Evolutionary conservation across 92 coral and sea anemone genomes (phyloP).

Genomic region (Epizoanthus illoricatus): DNA sequence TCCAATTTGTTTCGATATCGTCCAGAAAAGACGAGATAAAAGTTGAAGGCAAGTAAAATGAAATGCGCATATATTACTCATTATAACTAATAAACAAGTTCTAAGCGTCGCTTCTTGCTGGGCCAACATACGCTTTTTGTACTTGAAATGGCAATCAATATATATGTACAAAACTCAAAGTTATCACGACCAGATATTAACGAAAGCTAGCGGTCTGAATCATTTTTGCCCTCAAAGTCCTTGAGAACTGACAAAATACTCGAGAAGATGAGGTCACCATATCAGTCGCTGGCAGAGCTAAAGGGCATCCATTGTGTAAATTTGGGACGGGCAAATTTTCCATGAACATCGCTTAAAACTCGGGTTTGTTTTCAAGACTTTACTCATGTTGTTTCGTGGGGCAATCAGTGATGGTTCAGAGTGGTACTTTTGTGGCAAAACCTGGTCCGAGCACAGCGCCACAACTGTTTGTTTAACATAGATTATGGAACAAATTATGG

Average conservation of each 20-base stretch:
- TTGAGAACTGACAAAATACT: not conserved
- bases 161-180: not conserved
- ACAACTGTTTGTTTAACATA: slow-evolving; percentile 28
- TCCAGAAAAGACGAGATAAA: not conserved
- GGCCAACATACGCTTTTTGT: slow-evolving; percentile 3
- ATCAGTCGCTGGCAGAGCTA: not conserved
- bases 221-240: not conserved
- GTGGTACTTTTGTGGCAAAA: slow-evolving; percentile 5
- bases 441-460: slow-evolving; percentile 7
- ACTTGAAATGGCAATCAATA: slow-evolving; percentile 15
- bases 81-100: not conserved
- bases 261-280: not conserved
- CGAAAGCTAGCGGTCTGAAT: slow-evolving; percentile 2
- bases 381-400: not conserved
- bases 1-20: not conserved
- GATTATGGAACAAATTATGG: not conserved
- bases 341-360: not conserved
- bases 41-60: not conserved
- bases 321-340: slow-evolving; percentile 2
- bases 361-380: slow-evolving; percentile 14
- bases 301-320: slow-evolving; percentile 1
- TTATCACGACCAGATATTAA: not conserved
- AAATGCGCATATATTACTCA: slow-evolving; percentile 23
- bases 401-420: slow-evolving; percentile 2
- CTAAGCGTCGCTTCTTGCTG: slow-evolving; percentile 23